Evolutionary conservation across 1,140 invertebrate genomes (phyloP), one percentile per base, ranked within the genome.

Genomic region (Acromyrmex heyeri): DNA sequence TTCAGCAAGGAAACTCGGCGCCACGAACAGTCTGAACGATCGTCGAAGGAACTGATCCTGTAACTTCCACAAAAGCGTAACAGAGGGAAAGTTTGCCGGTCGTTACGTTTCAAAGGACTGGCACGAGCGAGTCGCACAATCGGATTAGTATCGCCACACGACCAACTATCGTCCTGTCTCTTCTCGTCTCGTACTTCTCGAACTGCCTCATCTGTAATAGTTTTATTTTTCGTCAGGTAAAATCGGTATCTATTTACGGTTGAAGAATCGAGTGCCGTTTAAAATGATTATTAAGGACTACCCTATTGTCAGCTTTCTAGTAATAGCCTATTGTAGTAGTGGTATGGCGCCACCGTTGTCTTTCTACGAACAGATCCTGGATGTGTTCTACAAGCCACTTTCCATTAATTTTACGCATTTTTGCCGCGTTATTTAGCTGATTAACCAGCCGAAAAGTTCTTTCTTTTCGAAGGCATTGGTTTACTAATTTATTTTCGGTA

Each of bases 121-220:
- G 85, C 73, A 67, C 78, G 78, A 87, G 87, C 67, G 81, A 87
- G 70, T 69, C 57, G 27, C 67, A 57, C 59, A 48, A 77, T 81
- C 79, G 83, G 85, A 90, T 89, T 89, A 89, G 61, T 48, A 73
- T 85, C 83, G 30, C 34, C 78, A 57, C n/a, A 24, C 81, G 72
- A 65, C 50, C 53, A 59, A 64, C 8, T 69, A 30, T 14, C 70
- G 18, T 73, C 21, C 65, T 61, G 55, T 77, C 34, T 38, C n/a
- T 12, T 30, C 21, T 27, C 30, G 18, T 38, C 73, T 61, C n/a
- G 30, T 27, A 77, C 75, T 78, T 50, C 24, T 30, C 34, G 44
- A 14, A 75, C 21, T 38, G 2, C 8, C 18, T 27, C 16, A 53
- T 72, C 16, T 10, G 7, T 7, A 44, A 2, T 57, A 24, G 12